A percentile compares a stretch with the other conserved stretches of the same genome.
phyloP scores from a whole-genome alignment of 2,888 invertebrate genomes.

The Venustoraphidia nigricollis region DNA sequence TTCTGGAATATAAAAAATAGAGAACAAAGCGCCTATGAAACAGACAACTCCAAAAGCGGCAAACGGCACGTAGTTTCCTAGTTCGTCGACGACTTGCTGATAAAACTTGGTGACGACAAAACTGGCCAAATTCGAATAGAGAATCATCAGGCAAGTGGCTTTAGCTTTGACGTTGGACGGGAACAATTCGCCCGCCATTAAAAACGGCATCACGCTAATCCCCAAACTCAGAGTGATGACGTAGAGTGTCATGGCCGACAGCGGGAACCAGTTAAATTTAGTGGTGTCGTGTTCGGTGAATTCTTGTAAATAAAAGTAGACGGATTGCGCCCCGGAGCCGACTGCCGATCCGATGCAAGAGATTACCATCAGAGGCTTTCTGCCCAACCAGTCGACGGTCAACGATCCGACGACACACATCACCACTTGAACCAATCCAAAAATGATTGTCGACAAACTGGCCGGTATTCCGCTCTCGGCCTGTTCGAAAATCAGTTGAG shows the following conservation, averaged over 20 bases:
- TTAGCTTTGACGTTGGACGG: constrained; percentile 27
- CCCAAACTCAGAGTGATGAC: constrained; percentile 15
- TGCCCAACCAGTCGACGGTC: constrained; percentile 22
- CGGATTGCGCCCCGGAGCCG: constrained; percentile 16
- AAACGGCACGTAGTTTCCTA: constrained; percentile 24
- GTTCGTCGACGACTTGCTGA: constrained; percentile 22
- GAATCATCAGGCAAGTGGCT: constrained; percentile 24
- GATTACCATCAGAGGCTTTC: constrained; percentile 21
- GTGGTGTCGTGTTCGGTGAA: constrained; percentile 17
- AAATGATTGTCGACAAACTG: constrained; percentile 20
- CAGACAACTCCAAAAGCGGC: constrained; percentile 23
- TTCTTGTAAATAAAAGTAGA: constrained; percentile 19
- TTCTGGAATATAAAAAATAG: constrained; percentile 24
- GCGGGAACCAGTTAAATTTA: constrained; percentile 14
- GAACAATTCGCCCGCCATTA: constrained; percentile 29
- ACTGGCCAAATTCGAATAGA: constrained; percentile 24
- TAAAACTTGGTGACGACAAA: constrained; percentile 27
- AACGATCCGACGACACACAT: constrained; percentile 14
- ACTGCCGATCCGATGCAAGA: constrained; percentile 22
- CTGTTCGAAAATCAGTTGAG: constrained; percentile 23
- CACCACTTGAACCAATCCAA: constrained; percentile 21
- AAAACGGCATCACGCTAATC: constrained; percentile 24
- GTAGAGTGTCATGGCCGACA: constrained; percentile 2
- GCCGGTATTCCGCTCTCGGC: constrained; percentile 19
- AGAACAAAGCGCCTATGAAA: constrained; percentile 23